Conservation (phyloP, 2,797 vertebrate genomes). For the Triplophysa bombifrons region DNA sequence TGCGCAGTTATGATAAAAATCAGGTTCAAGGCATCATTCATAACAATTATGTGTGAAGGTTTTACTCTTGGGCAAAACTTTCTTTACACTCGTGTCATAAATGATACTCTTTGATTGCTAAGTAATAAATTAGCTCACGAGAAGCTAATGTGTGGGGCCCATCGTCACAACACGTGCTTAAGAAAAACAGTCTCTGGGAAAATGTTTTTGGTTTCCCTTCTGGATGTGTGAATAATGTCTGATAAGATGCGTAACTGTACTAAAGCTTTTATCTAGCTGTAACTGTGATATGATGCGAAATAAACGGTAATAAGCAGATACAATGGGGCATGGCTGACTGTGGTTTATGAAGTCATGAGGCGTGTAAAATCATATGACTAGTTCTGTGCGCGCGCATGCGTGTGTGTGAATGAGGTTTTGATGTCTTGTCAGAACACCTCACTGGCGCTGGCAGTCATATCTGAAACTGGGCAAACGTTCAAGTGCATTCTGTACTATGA, state of each 20-base stretch:
- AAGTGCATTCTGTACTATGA: neutral
- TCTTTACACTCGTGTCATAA: neutral
- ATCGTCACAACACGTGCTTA: neutral
- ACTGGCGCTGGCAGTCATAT: neutral
- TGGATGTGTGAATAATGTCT: neutral
- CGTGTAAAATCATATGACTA: neutral
- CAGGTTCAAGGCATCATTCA: neutral
- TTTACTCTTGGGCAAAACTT: neutral
- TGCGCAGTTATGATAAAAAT: neutral
- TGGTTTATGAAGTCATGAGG: constrained; percentile 26
- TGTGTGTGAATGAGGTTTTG: neutral
- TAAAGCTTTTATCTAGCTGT: too few relatives aligned
- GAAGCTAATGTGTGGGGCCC: neutral
- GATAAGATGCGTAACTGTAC: too few relatives aligned
- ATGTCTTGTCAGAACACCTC: too few relatives aligned
- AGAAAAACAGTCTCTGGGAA: neutral
- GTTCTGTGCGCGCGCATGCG: neutral
- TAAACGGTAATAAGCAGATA: neutral
- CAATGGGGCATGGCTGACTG: neutral
- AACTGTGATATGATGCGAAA: neutral
- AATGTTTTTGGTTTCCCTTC: neutral
- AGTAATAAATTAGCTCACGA: too few relatives aligned
- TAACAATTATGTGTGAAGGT: neutral
- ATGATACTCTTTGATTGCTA: neutral
- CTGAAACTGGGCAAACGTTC: constrained; percentile 5